Evolutionary conservation across 2,888 invertebrate species (phyloP), one percentile per base, ranked within the genome.

Genomic region (Troides helena): DNA sequence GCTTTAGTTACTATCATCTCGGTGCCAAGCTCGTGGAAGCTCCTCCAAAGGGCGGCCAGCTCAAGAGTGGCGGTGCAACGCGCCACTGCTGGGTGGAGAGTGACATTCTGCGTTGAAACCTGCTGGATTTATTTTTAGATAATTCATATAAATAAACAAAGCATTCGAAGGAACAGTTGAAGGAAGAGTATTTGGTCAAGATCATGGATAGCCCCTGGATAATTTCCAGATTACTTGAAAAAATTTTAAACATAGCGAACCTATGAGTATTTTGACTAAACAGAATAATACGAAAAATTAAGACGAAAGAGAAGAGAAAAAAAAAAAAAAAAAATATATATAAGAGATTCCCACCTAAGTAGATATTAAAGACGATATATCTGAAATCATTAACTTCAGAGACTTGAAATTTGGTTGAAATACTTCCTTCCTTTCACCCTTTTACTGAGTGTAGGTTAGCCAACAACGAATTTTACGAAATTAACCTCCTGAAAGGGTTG

Each of bases 1-100:
- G 98, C 98, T 90, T 99, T 99, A 1, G 99, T 99, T 62, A 99
- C 99, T 74, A 99, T 99, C 99, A 99, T 99, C 93, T 99, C 99
- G 0, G 99, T 99, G 66, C 98, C 98, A 50, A 99, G 94, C 77
- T 97, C 97, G 88, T 99, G 97, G 88, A 99, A 99, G 87, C 97
- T 98, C 81, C 98, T 97, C 99, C 99, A 99, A 12, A 99, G 93
- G 0, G 96, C 95, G 77, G 98, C 97, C 87, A 98, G 97, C 87
- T 99, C 99, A 59, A 99, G 90, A 0, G 96, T 95, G 0, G 97
- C 97, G 0, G 95, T 95, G 62, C 97, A 96, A 69, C 95, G 94
- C 2, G 95, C 89, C 63, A 99, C 93, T 63, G 97, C 97, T 0
- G 96, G 95, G 85, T 98, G 97, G 53, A 97, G 87, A 0, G 95